These are phyloP conservation scores for Araneus ventricosus DNA, from an alignment of 1,140 invertebrate genomes.

Conservation along the genomic window DNA sequence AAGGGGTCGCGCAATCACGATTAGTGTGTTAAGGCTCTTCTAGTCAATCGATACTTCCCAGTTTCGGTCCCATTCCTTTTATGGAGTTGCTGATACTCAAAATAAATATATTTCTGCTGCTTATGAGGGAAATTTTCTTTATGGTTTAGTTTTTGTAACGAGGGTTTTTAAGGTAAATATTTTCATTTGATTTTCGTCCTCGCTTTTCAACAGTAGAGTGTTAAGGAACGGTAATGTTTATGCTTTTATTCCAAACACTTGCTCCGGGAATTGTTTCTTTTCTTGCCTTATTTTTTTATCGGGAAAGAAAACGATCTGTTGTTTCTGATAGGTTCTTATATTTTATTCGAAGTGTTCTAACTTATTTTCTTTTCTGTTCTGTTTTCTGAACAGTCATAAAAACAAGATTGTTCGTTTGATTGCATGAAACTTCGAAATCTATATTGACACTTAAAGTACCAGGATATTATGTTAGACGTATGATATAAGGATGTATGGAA, in stretches of 20 bases:
- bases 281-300: background rate
- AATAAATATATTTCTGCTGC: slow-evolving; percentile 29
- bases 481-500: no score
- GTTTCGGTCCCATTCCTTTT: slow-evolving; percentile 30
- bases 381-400: no score
- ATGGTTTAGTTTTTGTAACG: background rate
- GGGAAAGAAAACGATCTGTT: no score
- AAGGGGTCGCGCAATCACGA: slow-evolving; percentile 12
- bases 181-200: slow-evolving; percentile 10
- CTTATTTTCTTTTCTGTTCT: background rate
- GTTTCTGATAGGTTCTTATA: no score
- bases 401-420: no score
- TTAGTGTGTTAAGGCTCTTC: background rate
- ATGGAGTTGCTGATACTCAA: slow-evolving; percentile 13
- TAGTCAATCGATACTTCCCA: background rate
- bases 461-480: no score
- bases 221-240: background rate
- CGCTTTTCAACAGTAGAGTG: background rate
- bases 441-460: no score
- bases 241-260: background rate
- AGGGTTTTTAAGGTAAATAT: slow-evolving; percentile 10
- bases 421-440: no score
- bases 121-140: slow-evolving; percentile 8
- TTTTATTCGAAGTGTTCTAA: background rate
- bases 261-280: background rate